Conservation (phyloP, 2,888 invertebrate genomes). For the Pegoplata infirma region DNA sequence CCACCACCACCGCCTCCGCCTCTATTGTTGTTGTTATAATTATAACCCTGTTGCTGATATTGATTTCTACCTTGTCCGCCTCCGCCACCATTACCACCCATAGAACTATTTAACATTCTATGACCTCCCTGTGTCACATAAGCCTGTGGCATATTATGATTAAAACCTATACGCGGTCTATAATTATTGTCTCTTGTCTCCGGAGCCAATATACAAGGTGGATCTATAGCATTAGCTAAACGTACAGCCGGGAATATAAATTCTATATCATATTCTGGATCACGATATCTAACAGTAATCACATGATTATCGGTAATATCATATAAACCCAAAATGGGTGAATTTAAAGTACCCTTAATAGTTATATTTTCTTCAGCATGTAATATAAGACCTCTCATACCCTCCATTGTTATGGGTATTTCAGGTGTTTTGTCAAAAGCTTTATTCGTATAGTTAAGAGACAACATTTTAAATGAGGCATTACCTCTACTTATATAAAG, state of each 20-base stretch:
- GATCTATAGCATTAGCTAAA: conserved; percentile 84
- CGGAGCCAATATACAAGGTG: conserved; percentile 88
- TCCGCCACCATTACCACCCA: conserved; percentile 66
- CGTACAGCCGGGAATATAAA: conserved; percentile 88
- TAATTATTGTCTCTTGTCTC: conserved; percentile 86
- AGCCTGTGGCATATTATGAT: conserved; percentile 82
- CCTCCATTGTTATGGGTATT: conserved; percentile 84
- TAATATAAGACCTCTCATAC: conserved; percentile 90
- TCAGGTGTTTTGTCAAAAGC: conserved; percentile 78
- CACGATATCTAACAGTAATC: conserved; percentile 85
- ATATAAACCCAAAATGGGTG: conserved; percentile 85
- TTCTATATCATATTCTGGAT: conserved; percentile 87
- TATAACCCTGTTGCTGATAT: conserved; percentile 49
- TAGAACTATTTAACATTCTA: conserved; percentile 84
- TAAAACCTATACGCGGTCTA: conserved; percentile 89
- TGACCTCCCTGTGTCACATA: conserved; percentile 85
- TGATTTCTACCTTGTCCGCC: conserved; percentile 21
- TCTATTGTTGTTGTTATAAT: conserved; percentile 42
- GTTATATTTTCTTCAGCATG: conserved; percentile 85
- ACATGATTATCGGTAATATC: conserved; percentile 81
- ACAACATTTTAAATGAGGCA: conserved; percentile 81
- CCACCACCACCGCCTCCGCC: conserved; percentile 1
- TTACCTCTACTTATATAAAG: conserved; percentile 86
- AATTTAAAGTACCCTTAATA: conserved; percentile 84
- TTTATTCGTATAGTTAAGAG: conserved; percentile 82